A percentile compares a stretch with the other conserved stretches of the same genome.
Conservation (phyloP, 1,140 invertebrate species). For the Leguminivora glycinivorella region DNA sequence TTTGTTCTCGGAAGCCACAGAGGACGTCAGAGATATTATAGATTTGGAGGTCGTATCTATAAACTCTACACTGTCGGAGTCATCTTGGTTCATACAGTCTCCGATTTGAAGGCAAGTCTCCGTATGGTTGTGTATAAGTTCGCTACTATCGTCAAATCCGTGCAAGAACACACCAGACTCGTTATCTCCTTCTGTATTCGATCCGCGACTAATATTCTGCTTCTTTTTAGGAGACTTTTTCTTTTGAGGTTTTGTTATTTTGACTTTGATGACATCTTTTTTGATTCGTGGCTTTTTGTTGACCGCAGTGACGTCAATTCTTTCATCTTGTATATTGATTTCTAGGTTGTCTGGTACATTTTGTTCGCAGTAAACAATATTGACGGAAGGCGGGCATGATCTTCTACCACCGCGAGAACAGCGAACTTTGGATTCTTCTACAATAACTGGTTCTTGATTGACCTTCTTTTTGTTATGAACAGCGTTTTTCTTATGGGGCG, state of each 20-base stretch:
- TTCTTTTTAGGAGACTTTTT: constrained; percentile 33
- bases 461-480: constrained; percentile 32
- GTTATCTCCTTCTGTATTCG: constrained; percentile 55
- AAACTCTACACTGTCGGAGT: constrained; percentile 55
- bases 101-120: constrained; percentile 65
- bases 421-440: neutral
- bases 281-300: constrained; percentile 45
- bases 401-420: constrained; percentile 34
- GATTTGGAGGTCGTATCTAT: constrained; percentile 48
- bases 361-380: constrained; percentile 33
- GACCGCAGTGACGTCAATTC: constrained; percentile 22
- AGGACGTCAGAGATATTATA: constrained; percentile 49
- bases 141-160: constrained; percentile 48
- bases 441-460: neutral
- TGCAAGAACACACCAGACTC: constrained; percentile 44
- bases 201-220: constrained; percentile 37
- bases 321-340: constrained; percentile 19
- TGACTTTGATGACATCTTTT: constrained; percentile 69
- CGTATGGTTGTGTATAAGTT: constrained; percentile 70
- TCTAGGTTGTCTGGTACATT: constrained; percentile 29
- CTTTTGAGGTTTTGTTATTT: constrained; percentile 56
- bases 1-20: constrained; percentile 30
- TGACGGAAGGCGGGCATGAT: constrained; percentile 54
- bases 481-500: constrained; percentile 57
- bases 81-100: constrained; percentile 49